Evolutionary conservation across 2,888 invertebrate species (phyloP), one percentile per base, ranked within the genome.

Genomic region (Hipparchia semele): DNA sequence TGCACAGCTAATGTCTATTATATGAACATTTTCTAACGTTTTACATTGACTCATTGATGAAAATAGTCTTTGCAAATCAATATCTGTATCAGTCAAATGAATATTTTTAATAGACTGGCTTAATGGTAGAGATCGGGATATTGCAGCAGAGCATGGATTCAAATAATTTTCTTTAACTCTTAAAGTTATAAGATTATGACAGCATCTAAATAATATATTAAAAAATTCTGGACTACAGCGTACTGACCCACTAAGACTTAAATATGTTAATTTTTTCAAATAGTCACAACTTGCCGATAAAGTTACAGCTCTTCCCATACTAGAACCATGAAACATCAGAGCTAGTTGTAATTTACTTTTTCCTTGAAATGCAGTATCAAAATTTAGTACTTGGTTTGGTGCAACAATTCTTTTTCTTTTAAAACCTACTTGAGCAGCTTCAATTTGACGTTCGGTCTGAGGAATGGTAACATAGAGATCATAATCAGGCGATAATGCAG

Each of bases 191-290:
- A 93, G 81, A 77, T 85, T 86, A 51, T 77, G 72, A 81, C 89
- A 89, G 73, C 77, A 81, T 53, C 80, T 77, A 80, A 92, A 92
- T 66, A 93, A 79, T 33, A 87, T 76, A 75, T 84, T 82, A 78
- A 91, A 93, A 80, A 92, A 91, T 45, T 88, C 85, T 13, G 72
- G 53, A 79, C 79, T 83, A 68, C 85, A 89, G 6, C 79, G 78
- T 54, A 87, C 82, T 72, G 75, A 66, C n/a, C 88, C 89, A 75
- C 71, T 79, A 76, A 92, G 80, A 81, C 84, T 87, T 75, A 93
- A 81, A 80, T 83, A 88, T 65, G 90, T 91, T 65, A 93, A 72
- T 81, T 91, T 91, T 58, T 79, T 82, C 73, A 91, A 85, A 81
- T 86, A 92, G 67, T 81, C 76, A 75, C 78, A 80, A 23, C 75